phyloP scores from a whole-genome alignment of 2,888 invertebrate species.

The Agrotis ipsilon region DNA sequence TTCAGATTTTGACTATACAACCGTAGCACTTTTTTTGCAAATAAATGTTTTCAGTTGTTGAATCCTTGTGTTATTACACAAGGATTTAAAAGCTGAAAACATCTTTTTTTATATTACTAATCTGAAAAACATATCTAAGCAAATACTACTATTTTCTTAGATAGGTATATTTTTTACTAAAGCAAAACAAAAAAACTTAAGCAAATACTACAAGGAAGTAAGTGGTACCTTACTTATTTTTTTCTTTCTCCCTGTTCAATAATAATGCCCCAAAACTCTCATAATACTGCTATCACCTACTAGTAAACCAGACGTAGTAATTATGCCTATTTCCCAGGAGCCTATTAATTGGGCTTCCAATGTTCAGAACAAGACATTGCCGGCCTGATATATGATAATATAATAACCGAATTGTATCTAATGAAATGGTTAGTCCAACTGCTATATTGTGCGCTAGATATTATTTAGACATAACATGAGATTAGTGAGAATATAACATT shows the following conservation, averaged over 20 bases:
- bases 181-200: no score
- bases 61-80: no score
- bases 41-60: no score
- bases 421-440: background rate
- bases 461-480: background rate
- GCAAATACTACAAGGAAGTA: no score
- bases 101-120: no score
- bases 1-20: no score
- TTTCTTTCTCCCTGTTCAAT: background rate
- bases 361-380: conserved; percentile 5
- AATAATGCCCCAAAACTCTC: background rate
- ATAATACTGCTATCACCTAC: background rate
- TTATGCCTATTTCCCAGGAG: conserved; percentile 25
- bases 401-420: background rate
- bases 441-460: background rate
- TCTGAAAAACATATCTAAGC: no score
- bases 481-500: background rate
- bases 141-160: no score
- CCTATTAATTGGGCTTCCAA: conserved; percentile 22
- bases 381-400: background rate
- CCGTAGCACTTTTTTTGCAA: no score
- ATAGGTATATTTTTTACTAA: no score
- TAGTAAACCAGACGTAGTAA: background rate
- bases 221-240: no score
- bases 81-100: no score